Percentiles rank a stretch among this genome's conserved stretches.
These are phyloP conservation scores for Brachionus paranguensis DNA, from an alignment of 1,140 invertebrate species.

Conservation along the genomic window DNA sequence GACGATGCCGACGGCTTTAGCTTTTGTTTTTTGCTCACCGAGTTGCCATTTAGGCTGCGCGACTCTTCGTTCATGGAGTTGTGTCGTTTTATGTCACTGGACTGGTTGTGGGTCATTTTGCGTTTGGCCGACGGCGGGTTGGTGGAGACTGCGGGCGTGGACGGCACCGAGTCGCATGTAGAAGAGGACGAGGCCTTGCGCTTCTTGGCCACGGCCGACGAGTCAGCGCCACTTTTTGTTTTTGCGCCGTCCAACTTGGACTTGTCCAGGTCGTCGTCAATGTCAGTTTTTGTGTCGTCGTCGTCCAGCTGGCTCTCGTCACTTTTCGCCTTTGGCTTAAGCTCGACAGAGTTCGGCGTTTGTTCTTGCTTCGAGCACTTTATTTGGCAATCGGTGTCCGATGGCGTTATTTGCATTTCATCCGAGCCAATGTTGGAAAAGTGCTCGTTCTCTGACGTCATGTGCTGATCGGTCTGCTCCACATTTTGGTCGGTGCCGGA, in stretches of 20 bases:
- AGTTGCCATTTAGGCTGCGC: background rate
- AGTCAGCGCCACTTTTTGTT: background rate
- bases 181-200: background rate
- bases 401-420: background rate
- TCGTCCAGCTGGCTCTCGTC: background rate
- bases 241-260: background rate
- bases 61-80: constrained; percentile 5
- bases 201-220: background rate
- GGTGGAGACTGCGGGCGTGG: background rate
- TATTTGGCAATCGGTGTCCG: background rate
- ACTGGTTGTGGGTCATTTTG: background rate
- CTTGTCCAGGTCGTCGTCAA: background rate
- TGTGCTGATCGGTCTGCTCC: background rate
- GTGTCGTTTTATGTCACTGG: background rate
- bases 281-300: background rate
- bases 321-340: background rate
- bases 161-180: background rate
- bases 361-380: background rate
- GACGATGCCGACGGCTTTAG: background rate
- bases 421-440: background rate
- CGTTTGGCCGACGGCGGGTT: constrained; percentile 8
- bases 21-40: constrained; percentile 4
- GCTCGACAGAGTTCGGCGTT: background rate
- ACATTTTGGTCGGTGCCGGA: background rate
- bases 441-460: background rate